Evolutionary conservation across 2,113 vertebrate species (phyloP), one percentile per base, ranked within the genome.

Genomic region (Anoura caudifer): DNA sequence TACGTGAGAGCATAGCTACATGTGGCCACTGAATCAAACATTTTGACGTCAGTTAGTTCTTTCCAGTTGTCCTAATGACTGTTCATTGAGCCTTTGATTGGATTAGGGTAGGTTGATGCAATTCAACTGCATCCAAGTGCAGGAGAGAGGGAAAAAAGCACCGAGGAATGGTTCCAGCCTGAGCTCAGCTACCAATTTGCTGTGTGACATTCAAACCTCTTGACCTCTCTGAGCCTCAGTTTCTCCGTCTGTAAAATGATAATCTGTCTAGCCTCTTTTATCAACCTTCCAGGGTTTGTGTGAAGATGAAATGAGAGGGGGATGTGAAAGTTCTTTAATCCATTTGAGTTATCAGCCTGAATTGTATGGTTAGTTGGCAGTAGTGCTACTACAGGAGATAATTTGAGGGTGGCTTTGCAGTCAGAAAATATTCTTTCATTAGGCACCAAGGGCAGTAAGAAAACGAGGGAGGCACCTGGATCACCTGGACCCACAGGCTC

Each of bases 41-140:
- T 94, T 61, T 70, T 94, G 91, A 93, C 63, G 19, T 96, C 56
- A 79, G 94, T 91, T 63, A 79, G 82, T 93, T 95, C 59, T 97
- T 97, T 97, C 91, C 94, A 80, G 83, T 87, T 80, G 69, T 63
- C 73, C 69, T 92, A 43, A 91, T 26, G 61, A 73, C 63, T 63
- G 17, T 67, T 52, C 73, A 14, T 38, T 47, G 67, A 61, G 86
- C 43, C 14, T 96, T 63, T 79, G 91, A 91, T 80, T 91, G 86
- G n/a, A 43, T 61, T 79, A 86, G 61, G 36, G 28, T 63, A 65
- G 69, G 43, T 6, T 28, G 41, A 41, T 59, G 36, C 11, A 22
- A 82, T 86, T 86, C 79, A 80, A 5, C 59, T 31, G 63, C 89
- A 91, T 85, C 67, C 76, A 93, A 38, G 73, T 94, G 28, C 33